Evolutionary conservation across 2,888 invertebrate genomes (phyloP), one percentile per base, ranked within the genome.

Genomic region (Anorthoa munda): DNA sequence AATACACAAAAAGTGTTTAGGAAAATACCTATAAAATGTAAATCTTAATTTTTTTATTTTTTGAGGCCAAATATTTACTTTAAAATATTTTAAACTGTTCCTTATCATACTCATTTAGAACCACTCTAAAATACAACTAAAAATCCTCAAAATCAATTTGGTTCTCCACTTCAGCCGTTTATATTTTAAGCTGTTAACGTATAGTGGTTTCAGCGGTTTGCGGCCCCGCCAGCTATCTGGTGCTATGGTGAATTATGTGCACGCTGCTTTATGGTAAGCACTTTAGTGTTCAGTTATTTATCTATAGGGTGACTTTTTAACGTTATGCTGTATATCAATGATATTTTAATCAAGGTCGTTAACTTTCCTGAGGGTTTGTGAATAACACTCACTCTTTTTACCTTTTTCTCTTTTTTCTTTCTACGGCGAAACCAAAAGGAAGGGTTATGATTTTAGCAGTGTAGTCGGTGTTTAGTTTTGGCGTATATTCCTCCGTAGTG

Each of bases 161-260:
- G 26, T 23, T 65, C n/a, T 26, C n/a, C 7, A 66, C 31, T 66
- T 48, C 17, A 55, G 65, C 39, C 63, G 64, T 75, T 83, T 61
- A 81, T 56, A 60, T 81, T 84, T 84, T 72, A 72, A 69, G 64
- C 82, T 66, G 69, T 76, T 72, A 73, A 61, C 72, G 66, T 68
- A 55, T 76, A 81, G 77, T 72, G 72, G 82, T 72, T 81, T 68
- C 61, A 23, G 84, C 39, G 84, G 81, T 84, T 56, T 60, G 81
- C 46, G 84, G 72, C n/a, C 17, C 56, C 26, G 68, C 61, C 23
- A 23, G 68, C 58, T 72, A 67, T 67, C 66, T 81, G 67, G 48
- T 55, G 56, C 65, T 65, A 56, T 23, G 13, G 58, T 70, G 55
- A 75, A 75, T 86, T 60, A 72, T 77, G 46, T 74, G 66, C 53